These are phyloP conservation scores for Cyprinodon variegatus DNA, from an alignment of 2,113 vertebrate genomes.

Conservation along the genomic window DNA sequence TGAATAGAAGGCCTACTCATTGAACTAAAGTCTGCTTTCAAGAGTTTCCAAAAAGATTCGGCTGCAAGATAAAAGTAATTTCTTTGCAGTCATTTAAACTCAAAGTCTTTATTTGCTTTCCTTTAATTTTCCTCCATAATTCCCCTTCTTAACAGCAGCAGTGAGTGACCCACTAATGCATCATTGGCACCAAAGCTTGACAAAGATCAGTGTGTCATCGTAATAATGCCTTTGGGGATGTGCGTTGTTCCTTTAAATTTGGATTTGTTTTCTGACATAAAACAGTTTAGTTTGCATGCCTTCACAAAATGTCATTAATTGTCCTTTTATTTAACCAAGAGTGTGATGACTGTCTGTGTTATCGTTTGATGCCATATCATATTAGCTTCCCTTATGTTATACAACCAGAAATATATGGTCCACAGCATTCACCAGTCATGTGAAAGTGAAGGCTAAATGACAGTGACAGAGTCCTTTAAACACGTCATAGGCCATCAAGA, in stretches of 20 bases:
- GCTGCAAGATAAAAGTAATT: slow-evolving; percentile 51
- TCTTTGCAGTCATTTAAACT: slow-evolving; percentile 14
- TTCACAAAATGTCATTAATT: slow-evolving; percentile 43
- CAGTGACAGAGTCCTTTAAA: slow-evolving; percentile 46
- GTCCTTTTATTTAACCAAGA: slow-evolving; percentile 47
- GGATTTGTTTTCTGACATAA: slow-evolving; percentile 26
- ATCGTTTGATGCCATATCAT: slow-evolving; percentile 42
- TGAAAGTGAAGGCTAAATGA: slow-evolving; percentile 54
- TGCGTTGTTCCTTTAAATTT: slow-evolving; percentile 7
- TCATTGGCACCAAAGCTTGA: slow-evolving; percentile 22
- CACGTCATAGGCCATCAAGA: slow-evolving; percentile 40
- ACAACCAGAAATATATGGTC: not conserved
- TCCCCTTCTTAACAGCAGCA: slow-evolving; percentile 7
- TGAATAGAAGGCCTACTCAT: slow-evolving; percentile 51
- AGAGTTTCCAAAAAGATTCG: slow-evolving; percentile 63
- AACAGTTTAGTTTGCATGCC: slow-evolving; percentile 18
- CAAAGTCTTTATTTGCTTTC: slow-evolving; percentile 34
- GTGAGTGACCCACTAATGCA: slow-evolving; percentile 20
- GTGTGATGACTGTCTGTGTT: slow-evolving; percentile 21
- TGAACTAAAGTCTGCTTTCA: slow-evolving; percentile 43
- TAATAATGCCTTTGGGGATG: slow-evolving; percentile 20
- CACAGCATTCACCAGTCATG: slow-evolving; percentile 29
- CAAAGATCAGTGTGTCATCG: slow-evolving; percentile 18
- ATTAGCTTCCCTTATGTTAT: slow-evolving; percentile 47
- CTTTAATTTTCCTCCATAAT: slow-evolving; percentile 48